Conservation (phyloP, 1,140 invertebrate species). For the Magallana ariakensis region DNA sequence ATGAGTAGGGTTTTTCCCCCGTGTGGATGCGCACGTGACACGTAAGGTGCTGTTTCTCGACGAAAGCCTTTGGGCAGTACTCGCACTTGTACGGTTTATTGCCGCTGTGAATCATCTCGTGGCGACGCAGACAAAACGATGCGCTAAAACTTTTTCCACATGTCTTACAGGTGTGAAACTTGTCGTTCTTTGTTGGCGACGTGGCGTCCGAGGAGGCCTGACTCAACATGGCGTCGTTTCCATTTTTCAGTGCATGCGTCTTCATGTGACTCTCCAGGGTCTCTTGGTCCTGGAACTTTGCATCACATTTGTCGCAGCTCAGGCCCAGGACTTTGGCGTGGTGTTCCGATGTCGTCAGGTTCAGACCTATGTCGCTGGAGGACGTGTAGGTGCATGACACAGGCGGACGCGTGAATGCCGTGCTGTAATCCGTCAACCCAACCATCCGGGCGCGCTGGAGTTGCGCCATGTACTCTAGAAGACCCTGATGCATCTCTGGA, state of each 20-base stretch:
- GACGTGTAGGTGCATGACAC: constrained; percentile 7
- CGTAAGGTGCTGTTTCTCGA: constrained; percentile 51
- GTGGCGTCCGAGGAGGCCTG: constrained; percentile 14
- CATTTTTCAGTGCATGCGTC: constrained; percentile 12
- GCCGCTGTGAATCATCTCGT: constrained; percentile 55
- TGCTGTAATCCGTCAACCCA: constrained; percentile 4
- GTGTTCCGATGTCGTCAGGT: background rate
- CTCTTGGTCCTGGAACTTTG: constrained; percentile 7
- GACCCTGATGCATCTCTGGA: constrained; percentile 27
- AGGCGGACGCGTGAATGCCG: background rate
- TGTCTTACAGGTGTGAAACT: constrained; percentile 80
- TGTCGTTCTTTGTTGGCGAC: constrained; percentile 70
- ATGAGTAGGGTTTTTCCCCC: constrained; percentile 56
- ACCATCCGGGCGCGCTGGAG: constrained; percentile 36
- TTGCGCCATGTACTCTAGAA: constrained; percentile 38
- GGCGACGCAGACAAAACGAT: constrained; percentile 47
- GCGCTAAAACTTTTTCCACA: constrained; percentile 74
- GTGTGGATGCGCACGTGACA: constrained; percentile 58
- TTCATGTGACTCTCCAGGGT: constrained; percentile 22
- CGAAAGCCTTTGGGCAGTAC: constrained; percentile 59
- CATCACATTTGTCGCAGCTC: constrained; percentile 12
- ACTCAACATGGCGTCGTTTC: constrained; percentile 6
- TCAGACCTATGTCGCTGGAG: constrained; percentile 33
- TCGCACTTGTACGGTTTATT: constrained; percentile 62
- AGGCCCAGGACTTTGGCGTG: background rate